Base-by-base conservation (phyloP, 1,140 invertebrate species). In the Cydia strobilella region DNA sequence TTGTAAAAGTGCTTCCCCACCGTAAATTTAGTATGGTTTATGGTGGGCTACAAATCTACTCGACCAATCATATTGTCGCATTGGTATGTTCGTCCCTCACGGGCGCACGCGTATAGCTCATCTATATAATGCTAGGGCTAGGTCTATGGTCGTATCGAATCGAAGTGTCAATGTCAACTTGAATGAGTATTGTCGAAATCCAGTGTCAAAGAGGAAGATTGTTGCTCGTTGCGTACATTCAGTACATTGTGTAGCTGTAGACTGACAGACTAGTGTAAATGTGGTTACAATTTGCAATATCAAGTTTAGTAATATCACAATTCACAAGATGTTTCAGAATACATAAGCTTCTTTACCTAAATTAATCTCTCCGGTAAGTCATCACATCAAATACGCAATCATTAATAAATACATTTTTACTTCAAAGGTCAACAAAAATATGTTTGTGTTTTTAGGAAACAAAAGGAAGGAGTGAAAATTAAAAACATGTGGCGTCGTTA, bases 381-480 rank as follows among this genome's bases (percentile, higher is more conserved):
- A 10, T 12, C 10, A 59, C 54, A 10, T 59, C 1, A 1, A 1
- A 59, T 59, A 59, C 20, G 7, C 7, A 23, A 54, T 18, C 7
- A 54, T 54, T 45, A 45, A 45, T 18, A 4, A 54, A n/a, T 54
- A 54, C n/a, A 54, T 54, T 18, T n/a, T 18, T 6, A 54, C 20
- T 59, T 20, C 12, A 59, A 20, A 23, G 54, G 51, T 10, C 54
- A 59, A 54, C 23, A 59, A 59, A 9, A 20, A 20, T 20, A 23
- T 59, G 54, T 59, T 59, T 59, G 18, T 59, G 54, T 59, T 59
- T 54, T 59, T 59, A 59, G 20, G 54, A n/a, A 59, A 59, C 54
- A 1, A 23, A 20, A 23, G 54, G 54, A 20, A 23, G 54, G 54
- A 59, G 54, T 59, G 20, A 59, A 10, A 10, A 23, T 23, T 10